Base-by-base conservation (phyloP, 2,888 invertebrate species). In the Philereme transversata region DNA sequence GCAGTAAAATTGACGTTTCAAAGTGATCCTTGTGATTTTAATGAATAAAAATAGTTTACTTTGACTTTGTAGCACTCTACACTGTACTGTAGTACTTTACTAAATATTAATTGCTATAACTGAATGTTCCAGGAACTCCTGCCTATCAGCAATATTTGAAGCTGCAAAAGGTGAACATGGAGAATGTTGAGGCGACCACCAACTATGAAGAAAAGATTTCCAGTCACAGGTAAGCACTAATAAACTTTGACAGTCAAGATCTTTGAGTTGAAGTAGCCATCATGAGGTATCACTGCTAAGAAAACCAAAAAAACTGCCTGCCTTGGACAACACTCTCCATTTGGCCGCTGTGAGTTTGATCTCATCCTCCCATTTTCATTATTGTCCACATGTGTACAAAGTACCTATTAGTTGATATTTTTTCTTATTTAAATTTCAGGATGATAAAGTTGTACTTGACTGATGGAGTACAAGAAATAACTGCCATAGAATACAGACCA, bases 401-500 rank as follows among this genome's bases (percentile, higher is more conserved):
- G 22, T 22, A n/a, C n/a, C n/a, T n/a, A 3, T 22, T 2, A 22
- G 22, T 22, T 22, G 22, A 22, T 22, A 22, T 22, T 22, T 22
- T 22, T 22, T 46, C 10, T 51, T 41, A 35, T 55, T 10, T 36
- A 11, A 55, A 34, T 86, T 86, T 35, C 81, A 93, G 97, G 75
- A 95, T 96, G 93, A 85, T 97, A 64, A 93, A 95, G 76, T 76
- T 97, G 56, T 92, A 91, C 61, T 79, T 97, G 67, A 96, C 96
- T 4, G 97, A 97, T 90, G 97, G 97, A 9, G 88, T 93, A 0
- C 95, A 95, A 81, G 93, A 94, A 68, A 81, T 97, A 43, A 88
- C 93, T 57, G 97, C 94, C 0, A 95, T 97, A 76, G 97, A 97
- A 80, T 95, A 96, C 76, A 93, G 86, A 70, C 93, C 94, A 0